Conservation (phyloP, 2,888 invertebrate species). For the Chesias legatella region DNA sequence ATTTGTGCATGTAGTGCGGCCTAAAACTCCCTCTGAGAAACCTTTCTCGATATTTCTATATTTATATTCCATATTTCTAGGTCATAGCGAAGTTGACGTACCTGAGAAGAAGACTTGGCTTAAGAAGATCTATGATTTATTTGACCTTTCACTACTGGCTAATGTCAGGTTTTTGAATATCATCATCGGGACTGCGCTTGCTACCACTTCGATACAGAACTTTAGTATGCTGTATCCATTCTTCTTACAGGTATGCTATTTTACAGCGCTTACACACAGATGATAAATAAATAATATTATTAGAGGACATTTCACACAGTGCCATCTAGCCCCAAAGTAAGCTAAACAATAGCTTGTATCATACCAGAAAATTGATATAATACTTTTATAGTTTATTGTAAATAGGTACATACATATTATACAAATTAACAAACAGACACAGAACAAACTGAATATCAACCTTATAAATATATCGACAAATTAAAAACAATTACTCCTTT, state of each 20-base stretch:
- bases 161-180: constrained; percentile 84
- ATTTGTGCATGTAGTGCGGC: no score
- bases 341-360: no score
- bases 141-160: constrained; percentile 83
- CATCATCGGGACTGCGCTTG: constrained; percentile 83
- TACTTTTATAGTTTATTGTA: no score
- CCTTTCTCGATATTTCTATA: not conserved
- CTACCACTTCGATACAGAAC: constrained; percentile 84
- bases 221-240: constrained; percentile 86
- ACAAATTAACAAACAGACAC: no score
- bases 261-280: no score
- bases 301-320: no score
- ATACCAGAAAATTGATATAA: no score
- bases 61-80: constrained; percentile 36
- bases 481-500: no score
- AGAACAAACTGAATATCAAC: no score
- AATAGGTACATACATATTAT: no score
- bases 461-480: not conserved
- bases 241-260: constrained; percentile 77
- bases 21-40: not conserved
- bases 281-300: no score
- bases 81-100: constrained; percentile 16
- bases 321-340: no score
- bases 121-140: constrained; percentile 64
- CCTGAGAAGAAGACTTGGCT: constrained; percentile 39